Evolutionary conservation across 2,113 vertebrate genomes (phyloP).

Genomic region (Acanthisitta chloris): DNA sequence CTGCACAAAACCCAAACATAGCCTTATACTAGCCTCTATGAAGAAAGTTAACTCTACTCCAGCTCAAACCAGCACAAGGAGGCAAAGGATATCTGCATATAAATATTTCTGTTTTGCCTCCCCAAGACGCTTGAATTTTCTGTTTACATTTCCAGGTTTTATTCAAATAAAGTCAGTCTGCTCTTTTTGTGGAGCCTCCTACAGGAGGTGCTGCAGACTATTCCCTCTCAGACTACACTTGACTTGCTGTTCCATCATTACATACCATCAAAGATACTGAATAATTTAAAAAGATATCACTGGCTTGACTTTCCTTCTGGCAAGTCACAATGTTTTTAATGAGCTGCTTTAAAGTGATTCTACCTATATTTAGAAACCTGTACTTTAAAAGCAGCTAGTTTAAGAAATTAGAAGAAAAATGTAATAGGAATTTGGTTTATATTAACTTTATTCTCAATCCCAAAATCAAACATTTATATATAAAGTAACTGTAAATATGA

Average conservation of each 20-base stretch:
- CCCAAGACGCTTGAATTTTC: background rate
- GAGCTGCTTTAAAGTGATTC: background rate
- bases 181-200: background rate
- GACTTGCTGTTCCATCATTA: background rate
- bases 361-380: background rate
- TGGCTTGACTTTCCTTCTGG: background rate
- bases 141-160: background rate
- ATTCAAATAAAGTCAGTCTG: background rate
- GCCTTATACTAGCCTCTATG: too few relatives aligned
- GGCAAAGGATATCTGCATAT: background rate
- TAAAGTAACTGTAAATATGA: background rate
- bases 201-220: background rate
- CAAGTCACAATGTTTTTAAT: background rate
- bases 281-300: background rate
- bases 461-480: background rate
- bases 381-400: background rate
- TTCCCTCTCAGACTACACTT: background rate
- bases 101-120: background rate
- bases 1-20: too few relatives aligned
- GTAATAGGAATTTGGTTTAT: background rate
- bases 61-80: too few relatives aligned
- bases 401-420: background rate
- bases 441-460: background rate
- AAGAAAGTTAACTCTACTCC: too few relatives aligned
- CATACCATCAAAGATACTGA: background rate